These are phyloP conservation scores for Esox masquinongy DNA, from an alignment of 2,797 vertebrate species.

Conservation along the genomic window DNA sequence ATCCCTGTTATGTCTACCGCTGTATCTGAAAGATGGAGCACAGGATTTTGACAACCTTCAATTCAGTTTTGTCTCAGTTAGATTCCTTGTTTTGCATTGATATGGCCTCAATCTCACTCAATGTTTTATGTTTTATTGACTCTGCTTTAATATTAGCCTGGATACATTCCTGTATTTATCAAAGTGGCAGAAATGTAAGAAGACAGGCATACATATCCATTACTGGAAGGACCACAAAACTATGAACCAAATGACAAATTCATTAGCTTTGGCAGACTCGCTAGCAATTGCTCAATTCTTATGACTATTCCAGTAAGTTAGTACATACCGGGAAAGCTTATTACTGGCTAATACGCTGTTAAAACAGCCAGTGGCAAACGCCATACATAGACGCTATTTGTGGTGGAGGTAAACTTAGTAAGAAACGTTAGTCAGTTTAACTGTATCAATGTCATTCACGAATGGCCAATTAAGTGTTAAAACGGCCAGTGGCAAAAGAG, in stretches of 20 bases:
- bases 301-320: too few relatives aligned
- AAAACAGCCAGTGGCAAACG: too few relatives aligned
- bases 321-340: too few relatives aligned
- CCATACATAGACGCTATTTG: too few relatives aligned
- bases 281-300: too few relatives aligned
- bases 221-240: neutral
- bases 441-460: too few relatives aligned
- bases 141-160: neutral
- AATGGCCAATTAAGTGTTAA: too few relatives aligned
- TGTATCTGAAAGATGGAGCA: neutral
- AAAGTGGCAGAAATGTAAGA: neutral
- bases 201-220: neutral
- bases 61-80: neutral
- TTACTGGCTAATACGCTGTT: too few relatives aligned
- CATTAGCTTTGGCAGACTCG: too few relatives aligned
- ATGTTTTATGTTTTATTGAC: neutral
- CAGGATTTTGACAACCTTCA: neutral
- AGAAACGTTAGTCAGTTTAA: too few relatives aligned
- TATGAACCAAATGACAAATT: neutral
- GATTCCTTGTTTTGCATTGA: neutral
- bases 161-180: neutral
- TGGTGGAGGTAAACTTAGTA: too few relatives aligned
- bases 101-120: neutral
- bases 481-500: too few relatives aligned
- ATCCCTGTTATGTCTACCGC: neutral